Percentiles rank a stretch among this genome's conserved stretches.
Conservation (phyloP, 2,888 invertebrate species). For the Spialia ferax region DNA sequence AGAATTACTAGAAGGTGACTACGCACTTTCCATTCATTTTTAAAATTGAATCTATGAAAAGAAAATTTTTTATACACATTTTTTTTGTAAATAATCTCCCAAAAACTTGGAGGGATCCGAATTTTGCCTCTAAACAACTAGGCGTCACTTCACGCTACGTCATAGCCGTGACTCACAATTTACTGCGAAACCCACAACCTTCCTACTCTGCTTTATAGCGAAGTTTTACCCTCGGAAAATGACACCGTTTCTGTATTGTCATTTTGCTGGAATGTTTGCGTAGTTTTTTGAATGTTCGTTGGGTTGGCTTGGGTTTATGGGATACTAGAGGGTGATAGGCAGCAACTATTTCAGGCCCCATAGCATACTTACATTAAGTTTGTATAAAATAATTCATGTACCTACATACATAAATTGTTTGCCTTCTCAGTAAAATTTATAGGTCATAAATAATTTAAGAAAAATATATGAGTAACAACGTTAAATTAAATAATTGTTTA, state of each 20-base stretch:
- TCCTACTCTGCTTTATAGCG: slow-evolving; percentile 25
- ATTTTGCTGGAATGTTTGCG: slow-evolving; percentile 5
- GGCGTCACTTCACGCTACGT: slow-evolving; percentile 32
- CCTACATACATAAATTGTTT: too few species aligned
- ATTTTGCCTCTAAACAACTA: slow-evolving; percentile 30
- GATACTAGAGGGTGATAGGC: background rate
- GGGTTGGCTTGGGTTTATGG: background rate
- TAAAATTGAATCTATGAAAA: too few species aligned
- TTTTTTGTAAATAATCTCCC: background rate
- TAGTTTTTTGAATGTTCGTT: background rate
- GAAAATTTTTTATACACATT: background rate
- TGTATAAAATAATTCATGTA: too few species aligned
- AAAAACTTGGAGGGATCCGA: background rate
- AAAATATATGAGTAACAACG: background rate
- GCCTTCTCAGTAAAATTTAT: too few species aligned
- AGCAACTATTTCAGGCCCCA: background rate
- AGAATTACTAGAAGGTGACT: too few species aligned
- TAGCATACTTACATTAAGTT: background rate
- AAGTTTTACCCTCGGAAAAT: slow-evolving; percentile 38
- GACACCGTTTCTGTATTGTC: slow-evolving; percentile 26
- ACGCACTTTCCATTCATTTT: too few species aligned
- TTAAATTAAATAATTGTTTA: too few species aligned
- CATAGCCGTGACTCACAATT: slow-evolving; percentile 37
- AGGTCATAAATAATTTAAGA: background rate
- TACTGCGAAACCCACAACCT: slow-evolving; percentile 34